These are phyloP conservation scores for Pachliopta kotzebuea DNA, from an alignment of 2,888 invertebrate species.

Conservation along the genomic window DNA sequence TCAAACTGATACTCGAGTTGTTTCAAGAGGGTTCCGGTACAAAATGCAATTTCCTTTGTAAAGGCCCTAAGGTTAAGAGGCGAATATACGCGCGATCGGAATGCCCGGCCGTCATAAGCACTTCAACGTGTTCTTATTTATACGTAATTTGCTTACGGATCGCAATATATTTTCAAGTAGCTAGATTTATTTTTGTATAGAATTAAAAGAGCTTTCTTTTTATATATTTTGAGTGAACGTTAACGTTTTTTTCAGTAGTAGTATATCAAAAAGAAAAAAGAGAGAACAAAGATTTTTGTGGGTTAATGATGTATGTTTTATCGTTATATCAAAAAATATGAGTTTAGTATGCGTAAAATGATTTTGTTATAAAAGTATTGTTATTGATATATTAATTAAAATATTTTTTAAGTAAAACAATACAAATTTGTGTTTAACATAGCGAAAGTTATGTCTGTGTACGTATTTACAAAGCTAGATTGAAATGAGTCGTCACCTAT, in stretches of 20 bases:
- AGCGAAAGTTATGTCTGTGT: conserved; percentile 3
- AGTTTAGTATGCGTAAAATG: too few species aligned
- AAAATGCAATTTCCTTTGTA: conserved; percentile 72
- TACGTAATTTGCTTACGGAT: conserved; percentile 13
- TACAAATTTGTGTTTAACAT: neutral
- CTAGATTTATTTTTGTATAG: neutral
- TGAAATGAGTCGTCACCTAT: conserved; percentile 37
- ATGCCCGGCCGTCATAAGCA: conserved; percentile 49
- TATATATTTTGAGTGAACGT: too few species aligned
- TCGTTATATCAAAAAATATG: too few species aligned
- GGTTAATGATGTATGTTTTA: too few species aligned
- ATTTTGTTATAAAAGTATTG: too few species aligned
- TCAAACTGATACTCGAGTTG: conserved; percentile 39
- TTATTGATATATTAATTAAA: too few species aligned
- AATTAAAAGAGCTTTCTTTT: neutral
- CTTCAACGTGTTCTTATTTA: conserved; percentile 33
- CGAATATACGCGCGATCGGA: conserved; percentile 40
- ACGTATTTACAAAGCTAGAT: conserved; percentile 19
- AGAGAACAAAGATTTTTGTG: too few species aligned
- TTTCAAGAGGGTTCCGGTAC: conserved; percentile 43
- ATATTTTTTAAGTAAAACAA: too few species aligned
- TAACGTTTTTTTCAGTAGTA: too few species aligned
- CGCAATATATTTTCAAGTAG: conserved; percentile 19
- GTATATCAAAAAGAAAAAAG: too few species aligned
- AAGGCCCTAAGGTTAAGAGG: conserved; percentile 51